Evolutionary conservation across 2,113 vertebrate genomes (phyloP), one percentile per base, ranked within the genome.

Genomic region (Nannobrachium achirus): DNA sequence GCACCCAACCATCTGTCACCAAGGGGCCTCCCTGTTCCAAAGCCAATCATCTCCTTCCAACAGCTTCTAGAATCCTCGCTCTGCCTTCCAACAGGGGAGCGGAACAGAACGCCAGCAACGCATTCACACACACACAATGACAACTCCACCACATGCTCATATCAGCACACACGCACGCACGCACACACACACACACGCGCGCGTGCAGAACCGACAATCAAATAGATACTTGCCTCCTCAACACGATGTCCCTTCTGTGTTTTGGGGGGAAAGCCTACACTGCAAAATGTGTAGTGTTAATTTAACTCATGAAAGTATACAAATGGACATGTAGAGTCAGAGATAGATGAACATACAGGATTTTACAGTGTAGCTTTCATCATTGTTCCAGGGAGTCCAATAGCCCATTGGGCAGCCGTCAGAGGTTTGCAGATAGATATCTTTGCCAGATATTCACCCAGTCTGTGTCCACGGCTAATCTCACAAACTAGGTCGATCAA

Each of bases 1-100:
- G 85, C 88, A 90, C 90, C 89, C 89, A 87, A 90, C 92, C 92
- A 93, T 93, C 92, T 93, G 92, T 92, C 79, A 89, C 87, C 72
- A 80, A 91, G 85, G 87, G 86, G 85, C 85, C 86, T 85, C 85
- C 88, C 67, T 79, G 81, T 88, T 90, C 85, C 73, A 74, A 86
- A 88, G 89, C 91, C 92, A 93, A 92, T 89, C 85, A 89, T 90
- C 88, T 86, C 81, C 80, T 86, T 92, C 91, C 92, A 93, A 86
- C 89, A 88, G 89, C 85, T 88, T 88, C 88, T 80, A 71, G 82
- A 91, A 89, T 92, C 78, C 86, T 87, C 88, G 81, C 85, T 88
- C 80, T 65, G 86, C 88, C 86, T 92, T 92, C 91, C 91, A 92
- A 88, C 68, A 63, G 69, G 68, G 79, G 76, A 66, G 75, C 55